Evolutionary conservation across 2,888 invertebrate genomes (phyloP).

Genomic region (Dromius quadrimaculatus): DNA sequence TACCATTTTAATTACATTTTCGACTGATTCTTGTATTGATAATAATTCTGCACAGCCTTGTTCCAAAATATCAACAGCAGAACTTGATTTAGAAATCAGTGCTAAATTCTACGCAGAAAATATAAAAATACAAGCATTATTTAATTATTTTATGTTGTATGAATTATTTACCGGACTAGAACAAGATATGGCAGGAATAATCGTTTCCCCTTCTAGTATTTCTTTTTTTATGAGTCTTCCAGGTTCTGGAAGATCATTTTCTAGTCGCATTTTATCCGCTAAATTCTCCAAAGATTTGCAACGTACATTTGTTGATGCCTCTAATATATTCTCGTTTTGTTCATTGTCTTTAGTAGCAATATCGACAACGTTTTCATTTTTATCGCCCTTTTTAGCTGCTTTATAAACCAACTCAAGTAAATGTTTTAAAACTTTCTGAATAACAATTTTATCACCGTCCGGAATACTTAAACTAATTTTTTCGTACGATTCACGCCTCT

Average conservation of each 20-base stretch:
- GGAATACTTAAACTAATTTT: background rate
- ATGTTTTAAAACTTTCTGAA: constrained; percentile 5
- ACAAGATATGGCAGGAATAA: too few relatives aligned
- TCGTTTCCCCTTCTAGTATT: too few relatives aligned
- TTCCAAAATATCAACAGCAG: background rate
- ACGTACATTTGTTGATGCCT: background rate
- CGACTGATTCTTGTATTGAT: constrained; percentile 2
- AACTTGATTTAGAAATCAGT: too few relatives aligned
- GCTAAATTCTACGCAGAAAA: constrained; percentile 3
- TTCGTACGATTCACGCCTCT: background rate
- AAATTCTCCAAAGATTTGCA: background rate
- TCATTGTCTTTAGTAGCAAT: too few relatives aligned
- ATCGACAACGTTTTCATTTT: constrained; percentile 5
- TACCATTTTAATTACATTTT: constrained; percentile 4
- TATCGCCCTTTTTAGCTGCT: background rate
- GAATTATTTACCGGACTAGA: too few relatives aligned
- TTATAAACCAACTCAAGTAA: background rate
- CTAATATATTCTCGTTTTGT: background rate
- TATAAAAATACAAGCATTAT: too few relatives aligned
- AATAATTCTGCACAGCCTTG: constrained; percentile 3
- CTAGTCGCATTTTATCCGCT: background rate
- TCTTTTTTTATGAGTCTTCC: background rate
- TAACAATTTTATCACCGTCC: background rate
- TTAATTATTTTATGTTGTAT: too few relatives aligned
- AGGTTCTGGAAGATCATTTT: background rate